Evolutionary conservation across 2,888 invertebrate genomes (phyloP), one percentile per base, ranked within the genome.

Genomic region (Pheosia gnoma): DNA sequence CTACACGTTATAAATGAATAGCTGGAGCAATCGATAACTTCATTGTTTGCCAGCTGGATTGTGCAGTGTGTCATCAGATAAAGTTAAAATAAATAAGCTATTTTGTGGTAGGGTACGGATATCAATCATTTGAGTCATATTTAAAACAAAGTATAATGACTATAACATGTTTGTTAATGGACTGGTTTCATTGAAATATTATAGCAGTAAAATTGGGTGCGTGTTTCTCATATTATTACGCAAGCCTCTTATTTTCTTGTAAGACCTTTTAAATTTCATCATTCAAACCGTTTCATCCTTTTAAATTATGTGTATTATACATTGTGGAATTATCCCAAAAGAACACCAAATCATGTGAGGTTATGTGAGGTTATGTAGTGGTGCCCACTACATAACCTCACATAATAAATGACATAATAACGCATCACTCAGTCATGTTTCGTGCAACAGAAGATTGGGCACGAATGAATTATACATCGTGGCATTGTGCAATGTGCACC

Each of bases 381-480:
- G n/a, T n/a, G 74, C 38, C 57, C 37, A 37, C 41, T 25, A 66
- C 74, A 25, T 25, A 25, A 25, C 25, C 25, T 25, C 25, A 71
- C 63, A 64, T 58, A 63, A 61, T 62, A 58, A 59, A 8, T 13
- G 47, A 56, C 61, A 64, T 60, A 59, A 57, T 52, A 56, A 41
- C 43, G 65, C 65, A 73, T 75, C 75, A 68, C 59, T 57, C 56
- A 63, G 69, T 59, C 59, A 68, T 59, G 57, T 68, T 61, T 65
- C 57, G 59, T 67, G 75, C 72, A 75, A 74, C 73, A 73, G 71
- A 74, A 77, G 69, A 81, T 75, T 72, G 71, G 71, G 70, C 66
- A 78, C 70, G 66, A 66, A 83, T 88, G 81, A 83, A 88, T 89
- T 74, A 88, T 85, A 78, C 77, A 89, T 84, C 39, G 62, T 45